Evolutionary conservation across 1,140 invertebrate genomes (phyloP), one percentile per base, ranked within the genome.

Genomic region (Papilio polyxenes): DNA sequence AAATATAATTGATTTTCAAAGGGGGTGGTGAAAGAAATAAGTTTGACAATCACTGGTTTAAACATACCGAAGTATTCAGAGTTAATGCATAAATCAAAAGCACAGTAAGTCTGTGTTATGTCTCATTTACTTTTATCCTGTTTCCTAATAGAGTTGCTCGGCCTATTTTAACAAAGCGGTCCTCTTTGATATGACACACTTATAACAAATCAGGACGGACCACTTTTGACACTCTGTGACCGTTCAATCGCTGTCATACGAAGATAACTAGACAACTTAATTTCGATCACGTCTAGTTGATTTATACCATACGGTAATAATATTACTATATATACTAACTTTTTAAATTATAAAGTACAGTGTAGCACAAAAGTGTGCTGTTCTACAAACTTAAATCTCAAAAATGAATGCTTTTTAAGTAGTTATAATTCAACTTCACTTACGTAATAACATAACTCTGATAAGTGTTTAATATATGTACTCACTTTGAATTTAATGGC

Each of bases 221-320:
- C 78, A 80, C 78, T 85, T 83, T 82, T 84, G 76, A 85, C 83
- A 79, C 81, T 48, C 49, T 83, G 81, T 74, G 48, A 85, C 84
- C 86, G 81, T 78, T 87, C 85, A 84, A 84, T 84, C 79, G 82
- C 83, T 85, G 83, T 86, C 83, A 85, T 77, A 51, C 51, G 74
- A 81, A 84, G 83, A 87, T 86, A 84, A 40, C 23, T 72, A 7
- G 31, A 40, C 65, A 72, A 37, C 8, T 72, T 72, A 72, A 72
- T 72, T 72, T 72, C 65, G 31, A 15, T 72, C 31, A 37, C 65
- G 31, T 72, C 65, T 13, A 37, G 65, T 15, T 72, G 62, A 65
- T 31, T 65, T 65, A 65, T 37, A 72, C 65, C 31, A 37, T 40
- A 72, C 17, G 23, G n/a, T 62, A 9, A 11, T 51, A 11, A 1